phyloP scores from a whole-genome alignment of 2,797 vertebrate species.

The Sebastes melanostomus region DNA sequence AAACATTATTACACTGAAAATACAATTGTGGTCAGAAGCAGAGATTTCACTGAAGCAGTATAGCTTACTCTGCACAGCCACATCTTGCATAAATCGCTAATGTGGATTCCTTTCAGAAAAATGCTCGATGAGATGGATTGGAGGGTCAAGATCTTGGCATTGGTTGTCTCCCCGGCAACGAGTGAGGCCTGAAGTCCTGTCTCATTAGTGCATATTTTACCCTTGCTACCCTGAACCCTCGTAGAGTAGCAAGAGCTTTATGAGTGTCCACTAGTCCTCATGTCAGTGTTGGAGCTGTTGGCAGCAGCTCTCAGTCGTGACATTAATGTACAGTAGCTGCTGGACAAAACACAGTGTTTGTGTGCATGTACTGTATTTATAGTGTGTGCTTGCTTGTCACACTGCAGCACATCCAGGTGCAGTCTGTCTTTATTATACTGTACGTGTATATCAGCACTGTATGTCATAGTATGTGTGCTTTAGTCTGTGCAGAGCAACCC shows the following conservation, averaged over 20 bases:
- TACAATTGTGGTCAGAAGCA: background rate
- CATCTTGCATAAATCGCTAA: conserved; percentile 22
- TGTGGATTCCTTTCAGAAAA: conserved; percentile 36
- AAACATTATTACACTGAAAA: background rate
- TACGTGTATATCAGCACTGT: conserved; percentile 11
- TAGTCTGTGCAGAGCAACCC: conserved; percentile 48
- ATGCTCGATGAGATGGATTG: conserved; percentile 36
- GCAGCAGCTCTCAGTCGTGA: conserved; percentile 21
- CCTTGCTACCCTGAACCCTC: background rate
- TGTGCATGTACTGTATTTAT: background rate
- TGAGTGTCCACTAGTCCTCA: conserved; percentile 11
- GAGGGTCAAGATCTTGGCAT: conserved; percentile 43
- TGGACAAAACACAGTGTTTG: conserved; percentile 11
- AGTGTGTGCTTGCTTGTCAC: background rate
- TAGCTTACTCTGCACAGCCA: conserved; percentile 9
- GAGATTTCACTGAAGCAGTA: conserved; percentile 2
- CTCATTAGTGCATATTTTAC: conserved; percentile 49
- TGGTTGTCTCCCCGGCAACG: conserved; percentile 31
- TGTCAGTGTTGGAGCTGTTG: conserved; percentile 19
- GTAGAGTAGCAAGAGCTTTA: conserved; percentile 8
- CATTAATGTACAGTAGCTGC: conserved; percentile 22
- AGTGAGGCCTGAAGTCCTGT: conserved; percentile 28
- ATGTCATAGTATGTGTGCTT: conserved; percentile 46
- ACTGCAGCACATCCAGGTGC: conserved; percentile 36
- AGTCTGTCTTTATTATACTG: conserved; percentile 45